A percentile compares a stretch with the other conserved stretches of the same genome.
Conservation (phyloP, 1,140 invertebrate species). For the Calliopsis andreniformis region DNA sequence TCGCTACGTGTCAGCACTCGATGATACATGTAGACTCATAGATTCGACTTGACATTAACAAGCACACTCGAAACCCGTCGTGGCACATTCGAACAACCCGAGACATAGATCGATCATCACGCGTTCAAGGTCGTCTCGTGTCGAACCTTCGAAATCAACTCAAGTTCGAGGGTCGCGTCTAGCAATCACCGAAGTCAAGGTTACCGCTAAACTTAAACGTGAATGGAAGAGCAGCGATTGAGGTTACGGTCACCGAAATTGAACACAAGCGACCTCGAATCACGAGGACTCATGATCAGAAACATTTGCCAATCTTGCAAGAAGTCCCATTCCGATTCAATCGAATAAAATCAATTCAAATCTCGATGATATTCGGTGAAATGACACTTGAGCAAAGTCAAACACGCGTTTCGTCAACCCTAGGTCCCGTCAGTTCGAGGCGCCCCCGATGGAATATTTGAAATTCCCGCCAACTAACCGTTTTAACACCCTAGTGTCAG, state of each 20-base stretch:
- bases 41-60: not conserved
- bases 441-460: not conserved
- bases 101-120: not conserved
- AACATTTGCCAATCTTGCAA: not conserved
- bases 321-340: not conserved
- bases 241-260: slow-evolving; percentile 40
- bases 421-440: not conserved
- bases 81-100: not conserved
- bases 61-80: not conserved
- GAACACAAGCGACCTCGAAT: not conserved
- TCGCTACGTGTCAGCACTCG: not conserved
- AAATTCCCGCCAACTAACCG: slow-evolving; percentile 42
- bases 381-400: not conserved
- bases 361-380: not conserved
- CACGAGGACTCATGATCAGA: not conserved
- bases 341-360: not conserved
- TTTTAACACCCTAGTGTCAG: slow-evolving; percentile 38
- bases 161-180: slow-evolving; percentile 80
- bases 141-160: slow-evolving; percentile 76
- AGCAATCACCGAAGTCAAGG: slow-evolving; percentile 70
- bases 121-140: slow-evolving; percentile 36
- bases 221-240: slow-evolving; percentile 16
- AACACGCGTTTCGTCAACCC: not conserved
- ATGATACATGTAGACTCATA: not conserved
- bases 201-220: slow-evolving; percentile 52